A percentile compares a stretch with the other conserved stretches of the same genome.
Evolutionary conservation across 2,797 vertebrate species (phyloP).

Genomic region (Holocentrus rufus): DNA sequence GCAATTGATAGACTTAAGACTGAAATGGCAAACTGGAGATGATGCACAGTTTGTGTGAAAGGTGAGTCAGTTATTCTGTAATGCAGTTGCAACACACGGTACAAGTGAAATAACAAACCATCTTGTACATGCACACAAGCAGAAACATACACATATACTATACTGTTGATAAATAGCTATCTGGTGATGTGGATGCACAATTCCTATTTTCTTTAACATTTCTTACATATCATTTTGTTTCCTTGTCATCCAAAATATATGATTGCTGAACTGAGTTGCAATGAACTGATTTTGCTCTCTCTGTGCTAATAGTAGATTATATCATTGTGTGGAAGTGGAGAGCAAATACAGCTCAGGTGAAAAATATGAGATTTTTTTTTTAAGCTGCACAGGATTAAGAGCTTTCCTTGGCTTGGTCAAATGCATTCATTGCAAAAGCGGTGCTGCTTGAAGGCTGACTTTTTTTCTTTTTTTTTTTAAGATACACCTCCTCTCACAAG

Average conservation of each 20-base stretch:
- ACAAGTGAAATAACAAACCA: background rate
- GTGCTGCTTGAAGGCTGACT: conserved; percentile 35
- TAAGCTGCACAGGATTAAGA: background rate
- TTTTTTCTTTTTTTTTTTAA: background rate
- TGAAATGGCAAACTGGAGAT: conserved; percentile 44
- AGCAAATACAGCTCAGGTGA: background rate
- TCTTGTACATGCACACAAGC: background rate
- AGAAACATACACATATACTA: background rate
- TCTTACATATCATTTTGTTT: no score
- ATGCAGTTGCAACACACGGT: conserved; percentile 1
- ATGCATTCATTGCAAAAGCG: conserved; percentile 16
- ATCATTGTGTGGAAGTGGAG: background rate
- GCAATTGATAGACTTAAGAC: conserved; percentile 20
- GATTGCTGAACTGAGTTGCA: conserved; percentile 6
- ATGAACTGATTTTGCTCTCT: conserved; percentile 8
- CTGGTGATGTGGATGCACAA: background rate
- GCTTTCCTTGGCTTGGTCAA: conserved; percentile 28
- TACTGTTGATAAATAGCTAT: background rate
- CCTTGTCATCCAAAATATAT: background rate
- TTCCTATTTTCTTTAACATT: no score
- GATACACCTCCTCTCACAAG: conserved; percentile 17
- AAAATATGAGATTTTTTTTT: background rate
- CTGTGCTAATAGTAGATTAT: background rate
- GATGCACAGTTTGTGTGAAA: conserved; percentile 39
- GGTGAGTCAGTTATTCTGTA: conserved; percentile 48